Evolutionary conservation across 2,888 invertebrate genomes (phyloP), one percentile per base, ranked within the genome.

Genomic region (Phyllotreta striolata): DNA sequence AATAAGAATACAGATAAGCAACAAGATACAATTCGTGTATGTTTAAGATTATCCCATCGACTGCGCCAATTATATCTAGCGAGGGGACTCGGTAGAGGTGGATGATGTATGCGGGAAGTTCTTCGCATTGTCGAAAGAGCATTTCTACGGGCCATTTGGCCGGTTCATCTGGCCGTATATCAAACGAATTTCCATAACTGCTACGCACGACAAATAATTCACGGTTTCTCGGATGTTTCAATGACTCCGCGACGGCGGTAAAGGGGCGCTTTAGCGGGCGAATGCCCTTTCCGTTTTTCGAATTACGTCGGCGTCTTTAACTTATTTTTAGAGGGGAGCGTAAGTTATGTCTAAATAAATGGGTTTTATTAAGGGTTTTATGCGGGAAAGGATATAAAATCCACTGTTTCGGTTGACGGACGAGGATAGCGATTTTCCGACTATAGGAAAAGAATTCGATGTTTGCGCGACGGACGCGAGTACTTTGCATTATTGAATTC

Each of bases 91-190:
- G n/a, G n/a, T n/a, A n/a, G 1, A 24, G 24, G 24, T 24, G 24
- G 2, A 24, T 24, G 24, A 24, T 24, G 24, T 24, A 24, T 24
- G 24, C 24, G 24, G 4, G 24, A 24, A 24, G 24, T 24, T 24
- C 24, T 24, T 24, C 24, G 24, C 24, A 24, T 24, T 24, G 24
- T 24, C 24, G 24, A 24, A 24, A 24, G 24, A 24, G 24, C 24
- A 24, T 24, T 24, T 24, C 2, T 24, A 24, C 75, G 71, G 75
- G 68, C 75, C 77, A 77, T 77, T 77, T 76, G 74, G 70, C 71
- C 74, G 76, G 73, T 77, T 76, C 75, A 74, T 75, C 73, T 70
- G 71, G 66, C 72, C 69, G 72, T 76, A 74, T 75, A 73, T 77
- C 72, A 75, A 63, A 66, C 63, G 72, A 74, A 76, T 76, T 76